phyloP scores from a whole-genome alignment of 1,140 invertebrate genomes.

The Trachymyrmex cornetzi region DNA sequence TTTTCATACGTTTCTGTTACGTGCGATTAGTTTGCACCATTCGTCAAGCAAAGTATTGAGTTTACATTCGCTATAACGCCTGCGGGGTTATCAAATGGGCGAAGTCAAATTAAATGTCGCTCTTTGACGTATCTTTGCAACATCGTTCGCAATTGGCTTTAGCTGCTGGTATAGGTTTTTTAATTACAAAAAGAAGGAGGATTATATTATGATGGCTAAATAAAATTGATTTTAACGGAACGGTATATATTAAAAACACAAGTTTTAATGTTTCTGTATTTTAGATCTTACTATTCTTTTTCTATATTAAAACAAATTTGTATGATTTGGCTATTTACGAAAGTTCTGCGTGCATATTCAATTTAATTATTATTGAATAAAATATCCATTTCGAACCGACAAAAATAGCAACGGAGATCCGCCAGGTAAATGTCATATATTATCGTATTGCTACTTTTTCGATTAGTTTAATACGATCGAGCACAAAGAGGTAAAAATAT shows the following conservation, averaged over 20 bases:
- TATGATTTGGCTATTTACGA: not conserved
- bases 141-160: not conserved
- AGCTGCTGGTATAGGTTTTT: not conserved
- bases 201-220: not conserved
- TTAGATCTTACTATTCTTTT: not conserved
- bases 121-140: not conserved
- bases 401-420: not conserved
- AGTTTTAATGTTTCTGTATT: slow-evolving; percentile 18
- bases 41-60: slow-evolving; percentile 16
- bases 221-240: slow-evolving; percentile 9
- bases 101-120: slow-evolving; percentile 46
- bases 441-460: slow-evolving; percentile 28
- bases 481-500: not conserved
- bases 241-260: not conserved
- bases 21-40: slow-evolving; percentile 21
- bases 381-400: slow-evolving; percentile 33
- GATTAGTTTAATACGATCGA: slow-evolving; percentile 8
- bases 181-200: not conserved
- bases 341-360: not conserved
- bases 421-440: slow-evolving; percentile 46
- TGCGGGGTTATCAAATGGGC: slow-evolving; percentile 14
- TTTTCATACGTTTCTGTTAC: slow-evolving; percentile 10
- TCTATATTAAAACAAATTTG: slow-evolving; percentile 20
- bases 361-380: slow-evolving; percentile 37
- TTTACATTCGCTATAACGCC: slow-evolving; percentile 13